phyloP scores from a whole-genome alignment of 2,797 vertebrate species.

The Sebastes diploproa region DNA sequence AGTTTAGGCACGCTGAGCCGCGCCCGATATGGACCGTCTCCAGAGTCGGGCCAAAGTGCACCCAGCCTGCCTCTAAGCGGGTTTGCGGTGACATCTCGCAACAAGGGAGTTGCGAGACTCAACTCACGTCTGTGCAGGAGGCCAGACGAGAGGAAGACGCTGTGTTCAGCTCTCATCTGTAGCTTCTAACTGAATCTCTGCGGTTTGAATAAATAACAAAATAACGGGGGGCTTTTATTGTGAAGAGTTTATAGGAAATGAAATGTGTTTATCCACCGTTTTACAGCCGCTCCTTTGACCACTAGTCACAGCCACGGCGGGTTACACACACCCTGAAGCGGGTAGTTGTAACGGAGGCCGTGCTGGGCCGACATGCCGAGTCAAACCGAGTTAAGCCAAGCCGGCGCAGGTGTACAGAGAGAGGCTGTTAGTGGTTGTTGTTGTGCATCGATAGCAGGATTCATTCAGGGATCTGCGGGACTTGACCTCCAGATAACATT shows the following conservation, averaged over 20 bases:
- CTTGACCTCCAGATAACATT: constrained; percentile 12
- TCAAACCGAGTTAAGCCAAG: neutral
- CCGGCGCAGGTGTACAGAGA: neutral
- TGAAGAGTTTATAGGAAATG: neutral
- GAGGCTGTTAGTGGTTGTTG: neutral
- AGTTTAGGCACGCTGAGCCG: neutral
- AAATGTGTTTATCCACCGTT: neutral
- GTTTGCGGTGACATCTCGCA: neutral
- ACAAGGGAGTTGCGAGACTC: neutral
- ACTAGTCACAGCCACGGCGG: neutral
- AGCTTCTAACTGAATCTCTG: neutral
- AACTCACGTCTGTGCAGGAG: neutral
- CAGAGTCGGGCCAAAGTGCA: neutral
- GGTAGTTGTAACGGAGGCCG: neutral
- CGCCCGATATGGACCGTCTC: neutral
- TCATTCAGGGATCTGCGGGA: neutral
- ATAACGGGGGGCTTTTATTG: neutral
- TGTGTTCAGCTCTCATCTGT: neutral
- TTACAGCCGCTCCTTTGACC: neutral
- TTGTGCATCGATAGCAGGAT: neutral
- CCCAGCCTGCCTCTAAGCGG: neutral
- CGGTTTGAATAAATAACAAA: neutral
- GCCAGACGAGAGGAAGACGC: neutral
- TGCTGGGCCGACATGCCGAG: neutral
- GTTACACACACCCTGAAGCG: neutral